Conservation (phyloP, 2,797 vertebrate species). For the Sciurus carolinensis region DNA sequence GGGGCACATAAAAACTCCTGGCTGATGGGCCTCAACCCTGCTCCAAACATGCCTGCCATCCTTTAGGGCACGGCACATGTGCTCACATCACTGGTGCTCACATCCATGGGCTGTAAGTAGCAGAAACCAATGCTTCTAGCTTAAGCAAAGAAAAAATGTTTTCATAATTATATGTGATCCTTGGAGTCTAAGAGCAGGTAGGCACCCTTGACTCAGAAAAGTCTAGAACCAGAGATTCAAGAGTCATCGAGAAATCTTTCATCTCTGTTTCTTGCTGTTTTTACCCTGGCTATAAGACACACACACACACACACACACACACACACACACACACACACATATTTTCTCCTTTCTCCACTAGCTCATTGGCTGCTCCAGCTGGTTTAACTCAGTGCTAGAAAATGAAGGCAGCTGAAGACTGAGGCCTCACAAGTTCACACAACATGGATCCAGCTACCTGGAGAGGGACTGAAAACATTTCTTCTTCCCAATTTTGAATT, state of each 20-base stretch:
- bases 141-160: constrained; percentile 56
- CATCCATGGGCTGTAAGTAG: background rate
- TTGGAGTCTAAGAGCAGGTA: background rate
- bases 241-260: background rate
- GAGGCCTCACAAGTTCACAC: background rate
- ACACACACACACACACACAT: too few relatives aligned
- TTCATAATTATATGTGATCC: background rate
- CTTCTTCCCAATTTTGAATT: background rate
- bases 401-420: background rate
- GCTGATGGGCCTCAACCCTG: background rate
- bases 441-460: background rate
- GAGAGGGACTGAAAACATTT: background rate
- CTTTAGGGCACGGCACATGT: background rate
- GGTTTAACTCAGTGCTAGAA: background rate
- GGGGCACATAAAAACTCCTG: constrained; percentile 15
- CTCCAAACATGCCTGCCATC: background rate
- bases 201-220: background rate
- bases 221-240: background rate
- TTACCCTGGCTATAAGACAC: too few relatives aligned
- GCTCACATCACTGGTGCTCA: background rate
- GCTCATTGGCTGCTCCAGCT: background rate
- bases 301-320: too few relatives aligned
- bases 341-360: background rate
- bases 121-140: constrained; percentile 8
- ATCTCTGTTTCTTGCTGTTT: background rate